Conservation (phyloP, 2,113 vertebrate species). For the Tenrec ecaudatus region DNA sequence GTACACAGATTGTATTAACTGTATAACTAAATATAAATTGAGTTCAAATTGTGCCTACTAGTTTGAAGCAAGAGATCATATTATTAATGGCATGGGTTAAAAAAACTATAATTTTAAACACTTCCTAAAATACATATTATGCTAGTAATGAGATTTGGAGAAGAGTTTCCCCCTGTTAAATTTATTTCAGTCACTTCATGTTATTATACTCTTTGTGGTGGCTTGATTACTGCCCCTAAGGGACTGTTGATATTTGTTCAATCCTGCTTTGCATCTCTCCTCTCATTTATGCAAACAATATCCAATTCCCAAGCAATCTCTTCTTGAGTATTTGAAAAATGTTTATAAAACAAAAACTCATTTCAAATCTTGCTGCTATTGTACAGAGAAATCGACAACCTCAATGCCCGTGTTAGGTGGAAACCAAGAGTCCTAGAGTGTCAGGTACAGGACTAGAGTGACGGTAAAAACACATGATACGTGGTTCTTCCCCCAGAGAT, state of each 20-base stretch:
- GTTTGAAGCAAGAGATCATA: too few species aligned
- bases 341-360: not conserved
- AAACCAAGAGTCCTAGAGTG: not conserved
- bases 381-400: not conserved
- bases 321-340: not conserved
- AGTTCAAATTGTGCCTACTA: not conserved
- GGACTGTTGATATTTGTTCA: not conserved
- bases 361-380: slow-evolving; percentile 16
- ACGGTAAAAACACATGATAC: not conserved
- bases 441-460: not conserved
- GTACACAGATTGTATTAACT: not conserved
- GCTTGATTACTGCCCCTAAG: not conserved
- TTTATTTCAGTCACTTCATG: not conserved
- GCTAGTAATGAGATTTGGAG: not conserved
- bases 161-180: not conserved
- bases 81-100: too few species aligned
- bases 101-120: not conserved
- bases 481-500: not conserved
- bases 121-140: slow-evolving; percentile 19
- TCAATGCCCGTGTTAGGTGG: not conserved
- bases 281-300: not conserved
- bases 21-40: not conserved
- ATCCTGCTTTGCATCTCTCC: not conserved
- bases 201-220: not conserved
- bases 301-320: slow-evolving; percentile 7